Conservation (phyloP, 1,140 invertebrate genomes). For the Euglossa dilemma region DNA sequence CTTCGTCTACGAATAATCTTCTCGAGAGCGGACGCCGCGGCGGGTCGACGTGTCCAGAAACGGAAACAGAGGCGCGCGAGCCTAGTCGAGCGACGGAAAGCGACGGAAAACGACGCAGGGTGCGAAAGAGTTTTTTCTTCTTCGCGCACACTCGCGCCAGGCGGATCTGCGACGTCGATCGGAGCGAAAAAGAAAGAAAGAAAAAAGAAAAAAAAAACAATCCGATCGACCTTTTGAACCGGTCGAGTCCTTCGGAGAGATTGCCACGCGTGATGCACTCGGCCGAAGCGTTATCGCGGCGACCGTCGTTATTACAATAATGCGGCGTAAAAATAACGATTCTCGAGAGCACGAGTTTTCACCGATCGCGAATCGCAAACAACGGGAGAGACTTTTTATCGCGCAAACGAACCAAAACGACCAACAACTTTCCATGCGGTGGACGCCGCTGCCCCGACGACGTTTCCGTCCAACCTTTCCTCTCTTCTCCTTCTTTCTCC, state of each 20-base stretch:
- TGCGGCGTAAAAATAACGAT: conserved; percentile 22
- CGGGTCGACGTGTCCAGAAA: no score
- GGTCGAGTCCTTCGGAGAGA: conserved; percentile 27
- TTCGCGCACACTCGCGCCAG: neutral
- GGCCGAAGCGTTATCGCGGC: conserved; percentile 13
- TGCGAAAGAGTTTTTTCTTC: neutral
- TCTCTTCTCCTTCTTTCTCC: neutral
- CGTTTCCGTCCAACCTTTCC: neutral
- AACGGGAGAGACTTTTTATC: neutral
- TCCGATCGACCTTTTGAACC: conserved; percentile 27
- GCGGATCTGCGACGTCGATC: neutral
- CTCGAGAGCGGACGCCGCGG: no score
- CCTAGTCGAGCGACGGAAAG: neutral
- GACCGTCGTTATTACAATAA: conserved; percentile 10
- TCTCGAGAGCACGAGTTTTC: neutral
- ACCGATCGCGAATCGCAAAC: conserved; percentile 1
- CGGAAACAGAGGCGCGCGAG: no score
- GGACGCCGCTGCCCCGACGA: neutral
- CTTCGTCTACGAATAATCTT: no score
- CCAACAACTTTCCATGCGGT: neutral
- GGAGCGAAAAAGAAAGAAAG: neutral
- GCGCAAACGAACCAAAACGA: neutral
- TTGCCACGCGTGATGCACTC: conserved; percentile 25
- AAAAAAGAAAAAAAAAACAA: neutral
- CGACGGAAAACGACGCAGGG: neutral